Percentiles rank a stretch among this genome's conserved stretches.
These are phyloP conservation scores for Clusia tigrina DNA, from an alignment of 2,888 invertebrate species.

Conservation along the genomic window DNA sequence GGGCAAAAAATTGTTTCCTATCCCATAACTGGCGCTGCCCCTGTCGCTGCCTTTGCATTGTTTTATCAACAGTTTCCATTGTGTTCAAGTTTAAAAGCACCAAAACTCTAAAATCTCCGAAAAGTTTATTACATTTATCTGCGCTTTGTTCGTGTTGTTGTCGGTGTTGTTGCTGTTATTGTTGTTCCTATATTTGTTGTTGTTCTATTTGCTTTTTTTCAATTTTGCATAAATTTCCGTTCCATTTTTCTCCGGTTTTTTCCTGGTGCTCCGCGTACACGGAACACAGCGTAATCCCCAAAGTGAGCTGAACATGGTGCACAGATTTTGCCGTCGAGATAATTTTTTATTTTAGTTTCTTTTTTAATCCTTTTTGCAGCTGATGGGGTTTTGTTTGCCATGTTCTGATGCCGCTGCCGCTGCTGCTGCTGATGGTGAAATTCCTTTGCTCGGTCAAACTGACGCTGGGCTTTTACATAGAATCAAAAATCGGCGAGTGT, in stretches of 20 bases:
- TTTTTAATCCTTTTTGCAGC: constrained; percentile 51
- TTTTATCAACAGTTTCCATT: not conserved
- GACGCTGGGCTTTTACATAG: too few species aligned
- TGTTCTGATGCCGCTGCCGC: constrained; percentile 34
- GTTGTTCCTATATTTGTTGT: not conserved
- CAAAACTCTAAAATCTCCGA: not conserved
- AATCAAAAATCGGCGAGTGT: not conserved
- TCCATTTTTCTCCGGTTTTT: not conserved
- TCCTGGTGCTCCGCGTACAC: not conserved
- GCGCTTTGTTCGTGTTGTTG: not conserved
- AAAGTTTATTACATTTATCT: not conserved
- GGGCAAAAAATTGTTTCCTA: not conserved
- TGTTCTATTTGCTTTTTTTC: not conserved
- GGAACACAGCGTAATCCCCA: constrained; percentile 13
- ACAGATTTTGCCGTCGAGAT: constrained; percentile 53
- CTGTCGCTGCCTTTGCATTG: not conserved
- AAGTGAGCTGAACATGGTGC: constrained; percentile 22
- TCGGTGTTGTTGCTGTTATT: not conserved
- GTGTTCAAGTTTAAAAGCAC: not conserved
- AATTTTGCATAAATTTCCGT: constrained; percentile 52
- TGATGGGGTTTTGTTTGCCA: constrained; percentile 25
- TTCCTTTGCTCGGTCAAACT: too few species aligned
- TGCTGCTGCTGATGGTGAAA: constrained; percentile 26
- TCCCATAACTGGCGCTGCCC: not conserved
- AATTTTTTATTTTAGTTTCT: constrained; percentile 43